Evolutionary conservation across 2,888 invertebrate genomes (phyloP).

Genomic region (Euzophera pinguis): DNA sequence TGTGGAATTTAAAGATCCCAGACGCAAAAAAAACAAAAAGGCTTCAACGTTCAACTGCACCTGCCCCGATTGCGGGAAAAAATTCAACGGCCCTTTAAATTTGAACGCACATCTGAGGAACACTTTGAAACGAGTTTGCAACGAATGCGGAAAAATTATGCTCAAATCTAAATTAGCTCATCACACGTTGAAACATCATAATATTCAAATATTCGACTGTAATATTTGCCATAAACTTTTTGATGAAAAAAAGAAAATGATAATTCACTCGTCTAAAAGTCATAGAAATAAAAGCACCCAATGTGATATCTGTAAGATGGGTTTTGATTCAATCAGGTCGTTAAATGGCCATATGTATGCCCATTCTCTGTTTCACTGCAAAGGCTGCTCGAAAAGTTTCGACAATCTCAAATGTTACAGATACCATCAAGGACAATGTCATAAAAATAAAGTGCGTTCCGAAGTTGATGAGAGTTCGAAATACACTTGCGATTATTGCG

Average conservation of each 20-base stretch:
- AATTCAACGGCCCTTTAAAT: constrained; percentile 33
- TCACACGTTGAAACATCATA: constrained; percentile 43
- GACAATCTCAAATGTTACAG: constrained; percentile 56
- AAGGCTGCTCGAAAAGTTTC: constrained; percentile 43
- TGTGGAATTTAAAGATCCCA: constrained; percentile 22
- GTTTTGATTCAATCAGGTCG: constrained; percentile 45
- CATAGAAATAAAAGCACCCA: constrained; percentile 32
- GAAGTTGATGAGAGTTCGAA: constrained; percentile 12
- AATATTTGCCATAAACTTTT: constrained; percentile 45
- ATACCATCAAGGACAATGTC: constrained; percentile 47
- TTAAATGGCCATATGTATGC: constrained; percentile 50
- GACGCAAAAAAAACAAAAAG: constrained; percentile 10
- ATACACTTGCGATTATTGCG: constrained; percentile 58
- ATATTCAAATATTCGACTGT: constrained; percentile 32
- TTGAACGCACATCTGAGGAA: constrained; percentile 52
- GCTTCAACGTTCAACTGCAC: constrained; percentile 17
- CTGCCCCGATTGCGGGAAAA: constrained; percentile 50
- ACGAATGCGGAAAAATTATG: constrained; percentile 38
- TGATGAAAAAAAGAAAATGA: constrained; percentile 22
- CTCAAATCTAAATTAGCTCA: constrained; percentile 36
- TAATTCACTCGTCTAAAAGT: constrained; percentile 29
- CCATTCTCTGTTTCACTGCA: constrained; percentile 54
- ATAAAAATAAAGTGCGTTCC: constrained; percentile 7
- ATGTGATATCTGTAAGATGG: constrained; percentile 48
- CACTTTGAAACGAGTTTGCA: constrained; percentile 43